Evolutionary conservation across 2,888 invertebrate species (phyloP), one percentile per base, ranked within the genome.

Genomic region (Eutolmus rufibarbis): DNA sequence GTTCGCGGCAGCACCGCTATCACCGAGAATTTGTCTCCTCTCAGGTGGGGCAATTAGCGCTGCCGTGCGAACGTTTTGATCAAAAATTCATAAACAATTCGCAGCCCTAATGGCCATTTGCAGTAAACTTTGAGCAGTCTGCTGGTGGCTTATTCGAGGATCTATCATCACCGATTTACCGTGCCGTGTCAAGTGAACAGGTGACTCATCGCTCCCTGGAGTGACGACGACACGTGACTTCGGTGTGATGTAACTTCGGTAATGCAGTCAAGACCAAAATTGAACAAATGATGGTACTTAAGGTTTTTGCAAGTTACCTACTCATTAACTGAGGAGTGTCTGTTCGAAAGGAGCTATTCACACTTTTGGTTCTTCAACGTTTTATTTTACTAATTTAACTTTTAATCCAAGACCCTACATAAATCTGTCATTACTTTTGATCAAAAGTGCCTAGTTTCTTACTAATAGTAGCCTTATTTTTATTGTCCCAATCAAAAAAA

Each of bases 81-180:
- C 66, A 57, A 66, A 84, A 66, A 84, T 84, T 84, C 66, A 84
- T 40, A 57, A 40, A 84, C 40, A 57, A 66, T 57, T 57, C 12
- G 14, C 23, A 66, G 66, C 34, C n/a, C 19, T 66, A 66, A 84
- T 84, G 40, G 23, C 23, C 9, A 12, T 12, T 40, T 66, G 37
- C 19, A 34, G 66, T 43, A 40, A 40, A 84, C 34, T 51, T 51
- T 40, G 4, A 14, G 16, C 82, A 37, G 66, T 66, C 43, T 40
- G 40, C 14, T 1, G 5, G 12, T 40, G 40, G 12, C 40, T 12
- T 40, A 2, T 9, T 7, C 40, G 37, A 9, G 23, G 23, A 57
- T 57, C 57, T 23, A 9, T 57, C 23, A 0, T 28, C 19, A 57
- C 9, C 23, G 57, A 7, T 23, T 0, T 1, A n/a, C 9, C 56